Conservation (phyloP, 2,113 vertebrate genomes). For the Microcebus murinus region DNA sequence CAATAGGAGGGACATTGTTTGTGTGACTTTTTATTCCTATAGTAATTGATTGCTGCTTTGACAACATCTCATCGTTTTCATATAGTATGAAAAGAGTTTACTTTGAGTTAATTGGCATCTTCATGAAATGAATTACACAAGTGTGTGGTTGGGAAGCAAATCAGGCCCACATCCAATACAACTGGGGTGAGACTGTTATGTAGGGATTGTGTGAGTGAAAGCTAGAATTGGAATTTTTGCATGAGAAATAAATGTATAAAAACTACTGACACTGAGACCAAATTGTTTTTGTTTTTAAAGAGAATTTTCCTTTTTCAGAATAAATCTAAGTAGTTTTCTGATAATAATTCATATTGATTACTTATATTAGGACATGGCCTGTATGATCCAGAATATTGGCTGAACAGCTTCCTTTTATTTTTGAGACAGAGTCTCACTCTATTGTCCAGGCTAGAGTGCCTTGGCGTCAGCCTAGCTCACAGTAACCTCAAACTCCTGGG, state of each 20-base stretch:
- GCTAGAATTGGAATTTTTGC: not conserved
- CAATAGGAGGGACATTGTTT: not conserved
- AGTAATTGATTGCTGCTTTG: conserved; percentile 27
- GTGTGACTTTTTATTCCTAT: not conserved
- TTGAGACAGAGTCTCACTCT: too few species aligned
- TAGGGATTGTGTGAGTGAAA: not conserved
- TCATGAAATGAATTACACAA: conserved; percentile 15
- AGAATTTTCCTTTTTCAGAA: not conserved
- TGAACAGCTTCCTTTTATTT: not conserved
- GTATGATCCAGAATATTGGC: not conserved
- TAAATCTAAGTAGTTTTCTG: not conserved
- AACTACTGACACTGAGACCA: not conserved
- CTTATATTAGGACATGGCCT: not conserved
- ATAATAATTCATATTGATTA: not conserved
- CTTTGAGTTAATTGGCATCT: conserved; percentile 46
- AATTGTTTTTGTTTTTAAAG: not conserved
- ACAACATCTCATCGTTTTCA: conserved; percentile 18
- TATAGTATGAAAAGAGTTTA: not conserved
- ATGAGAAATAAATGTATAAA: not conserved
- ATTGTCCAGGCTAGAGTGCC: too few species aligned
- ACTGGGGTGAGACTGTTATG: not conserved
- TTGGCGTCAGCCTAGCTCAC: too few species aligned
- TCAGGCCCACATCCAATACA: not conserved
- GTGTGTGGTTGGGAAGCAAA: not conserved
- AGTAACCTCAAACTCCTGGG: too few species aligned